These are phyloP conservation scores for Chrysocyon brachyurus DNA, from an alignment of 2,797 vertebrate species.

Conservation along the genomic window DNA sequence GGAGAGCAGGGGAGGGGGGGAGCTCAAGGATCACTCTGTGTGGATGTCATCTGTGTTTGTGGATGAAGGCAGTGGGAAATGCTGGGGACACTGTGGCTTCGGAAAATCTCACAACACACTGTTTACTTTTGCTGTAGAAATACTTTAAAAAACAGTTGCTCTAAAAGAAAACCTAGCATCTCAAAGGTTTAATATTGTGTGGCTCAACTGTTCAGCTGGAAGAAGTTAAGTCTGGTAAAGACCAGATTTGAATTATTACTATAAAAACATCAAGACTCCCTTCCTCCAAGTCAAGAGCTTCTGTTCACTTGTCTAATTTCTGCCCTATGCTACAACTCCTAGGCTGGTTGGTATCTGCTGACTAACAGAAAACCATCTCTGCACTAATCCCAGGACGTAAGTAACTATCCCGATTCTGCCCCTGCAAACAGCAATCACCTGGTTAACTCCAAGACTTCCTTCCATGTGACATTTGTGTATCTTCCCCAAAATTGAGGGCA, in stretches of 20 bases:
- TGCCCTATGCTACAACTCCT: background rate
- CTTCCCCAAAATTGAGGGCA: background rate
- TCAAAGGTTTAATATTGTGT: background rate
- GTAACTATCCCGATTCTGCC: background rate
- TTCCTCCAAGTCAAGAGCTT: background rate
- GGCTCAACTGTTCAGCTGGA: background rate
- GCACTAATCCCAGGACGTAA: background rate
- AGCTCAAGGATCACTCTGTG: fast-evolving
- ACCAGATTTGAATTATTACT: background rate
- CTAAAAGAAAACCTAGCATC: slow-evolving; percentile 39
- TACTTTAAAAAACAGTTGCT: background rate
- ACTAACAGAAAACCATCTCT: background rate
- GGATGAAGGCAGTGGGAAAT: background rate
- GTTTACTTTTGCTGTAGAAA: background rate
- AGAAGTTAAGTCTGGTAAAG: background rate
- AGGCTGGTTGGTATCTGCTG: background rate
- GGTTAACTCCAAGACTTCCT: background rate
- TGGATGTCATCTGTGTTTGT: background rate
- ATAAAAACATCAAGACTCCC: background rate
- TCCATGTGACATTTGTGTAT: background rate
- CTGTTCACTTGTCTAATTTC: background rate
- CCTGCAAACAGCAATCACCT: background rate
- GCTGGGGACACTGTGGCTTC: background rate
- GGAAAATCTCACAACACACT: background rate
- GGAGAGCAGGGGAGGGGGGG: background rate